Evolutionary conservation across 2,113 vertebrate species (phyloP), one percentile per base, ranked within the genome.

Genomic region (Neolamprologus toae): DNA sequence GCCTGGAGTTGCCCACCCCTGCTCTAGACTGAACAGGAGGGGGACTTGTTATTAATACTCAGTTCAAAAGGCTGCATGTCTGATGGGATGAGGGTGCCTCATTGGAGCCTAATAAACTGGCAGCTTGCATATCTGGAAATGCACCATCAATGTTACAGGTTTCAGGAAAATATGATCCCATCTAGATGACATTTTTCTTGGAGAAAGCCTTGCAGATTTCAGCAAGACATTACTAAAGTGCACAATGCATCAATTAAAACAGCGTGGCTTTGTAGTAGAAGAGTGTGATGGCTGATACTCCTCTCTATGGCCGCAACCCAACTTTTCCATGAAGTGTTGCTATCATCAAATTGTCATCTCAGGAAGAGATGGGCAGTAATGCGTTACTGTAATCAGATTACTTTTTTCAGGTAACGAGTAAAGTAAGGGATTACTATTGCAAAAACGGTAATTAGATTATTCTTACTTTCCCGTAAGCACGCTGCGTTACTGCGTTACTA

Each of bases 401-500:
- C 1, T 49, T 19, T 49, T 19, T 49, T 8, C 8, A 0, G 3
- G 16, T 49, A 19, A 49, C 17, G 3, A 49, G 16, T 49, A 9
- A 49, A 49, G 2, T 49, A 19, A 49, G 47, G 47, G 16, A 3
- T 49, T 49, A 49, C 16, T 49, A 49, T 9, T 2, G 47, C 47
- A 49, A 49, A 49, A 49, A 2, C 1, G 3, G 47, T 49, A 49
- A 49, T 49, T 3, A 49, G 8, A 49, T 49, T 49, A 49, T 0
- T 1, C 0, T 19, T 49, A 49, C 47, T 49, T 49, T 49, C 47
- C 4, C 2, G 0, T 49, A 49, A 0, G 17, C 0, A 49, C 16
- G 4, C 16, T 49, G 47, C 2, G 3, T 17, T 47, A 47, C 45
- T 47, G 45, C 2, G 14, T 9, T 49, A 49, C 47, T 49, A 49